Conservation (phyloP, 2,113 vertebrate species). For the Phaethon lepturus region DNA sequence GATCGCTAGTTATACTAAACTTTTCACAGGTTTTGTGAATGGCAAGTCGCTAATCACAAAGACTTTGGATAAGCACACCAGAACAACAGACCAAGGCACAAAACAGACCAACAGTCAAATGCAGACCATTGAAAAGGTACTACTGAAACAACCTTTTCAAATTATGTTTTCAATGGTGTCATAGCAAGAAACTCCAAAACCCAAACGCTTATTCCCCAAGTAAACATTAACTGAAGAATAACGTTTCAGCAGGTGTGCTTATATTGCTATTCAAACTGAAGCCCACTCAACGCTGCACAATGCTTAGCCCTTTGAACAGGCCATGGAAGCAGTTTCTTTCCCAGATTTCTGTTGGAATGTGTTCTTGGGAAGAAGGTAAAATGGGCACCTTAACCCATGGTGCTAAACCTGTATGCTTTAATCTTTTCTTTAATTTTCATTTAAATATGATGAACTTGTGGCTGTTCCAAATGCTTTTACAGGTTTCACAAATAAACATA, state of each 20-base stretch:
- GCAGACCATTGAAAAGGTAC: conserved; percentile 45
- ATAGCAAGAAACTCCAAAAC: neutral
- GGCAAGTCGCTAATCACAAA: conserved; percentile 26
- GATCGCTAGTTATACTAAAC: conserved; percentile 34
- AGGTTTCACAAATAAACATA: neutral
- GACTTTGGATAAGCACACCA: neutral
- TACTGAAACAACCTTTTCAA: conserved; percentile 51
- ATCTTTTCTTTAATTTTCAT: neutral
- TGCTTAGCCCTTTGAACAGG: conserved; percentile 20
- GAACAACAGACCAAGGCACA: conserved; percentile 15
- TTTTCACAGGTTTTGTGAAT: conserved; percentile 69
- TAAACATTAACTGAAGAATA: conserved; percentile 28
- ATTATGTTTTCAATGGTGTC: neutral
- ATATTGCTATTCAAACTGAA: conserved; percentile 2
- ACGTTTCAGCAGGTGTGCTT: conserved; percentile 75
- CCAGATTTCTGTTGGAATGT: neutral
- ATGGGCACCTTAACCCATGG: neutral
- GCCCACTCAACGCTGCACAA: neutral
- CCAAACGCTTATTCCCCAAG: neutral
- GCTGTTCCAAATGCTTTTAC: neutral
- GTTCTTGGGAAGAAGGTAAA: neutral
- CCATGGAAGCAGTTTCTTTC: neutral
- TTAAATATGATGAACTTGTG: neutral
- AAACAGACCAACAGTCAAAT: conserved; percentile 37
- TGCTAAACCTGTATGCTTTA: neutral